A percentile compares a stretch with the other conserved stretches of the same genome.
phyloP scores from a whole-genome alignment of 2,797 vertebrate genomes.

The Nasua narica region DNA sequence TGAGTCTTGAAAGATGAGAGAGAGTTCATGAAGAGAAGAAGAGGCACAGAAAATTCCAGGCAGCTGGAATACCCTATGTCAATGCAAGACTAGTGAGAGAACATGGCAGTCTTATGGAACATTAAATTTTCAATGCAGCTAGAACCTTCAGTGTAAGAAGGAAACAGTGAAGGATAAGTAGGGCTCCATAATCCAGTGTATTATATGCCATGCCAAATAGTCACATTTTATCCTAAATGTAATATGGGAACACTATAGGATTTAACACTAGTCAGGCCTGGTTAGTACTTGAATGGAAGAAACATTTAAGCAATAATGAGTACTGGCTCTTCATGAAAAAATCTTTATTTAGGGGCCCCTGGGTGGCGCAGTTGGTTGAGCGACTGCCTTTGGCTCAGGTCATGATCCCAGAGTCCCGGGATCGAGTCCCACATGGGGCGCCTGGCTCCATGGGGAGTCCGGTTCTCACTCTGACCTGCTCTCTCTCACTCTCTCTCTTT shows the following conservation, averaged over 20 bases:
- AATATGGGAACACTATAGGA: not conserved
- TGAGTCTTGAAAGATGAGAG: not conserved
- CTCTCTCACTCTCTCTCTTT: no score
- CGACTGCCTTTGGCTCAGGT: no score
- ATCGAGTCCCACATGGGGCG: no score
- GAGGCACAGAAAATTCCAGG: not conserved
- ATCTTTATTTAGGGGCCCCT: conserved; percentile 1
- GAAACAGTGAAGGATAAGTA: not conserved
- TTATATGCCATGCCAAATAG: not conserved
- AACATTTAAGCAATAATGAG: not conserved
- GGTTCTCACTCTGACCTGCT: no score
- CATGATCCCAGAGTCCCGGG: no score
- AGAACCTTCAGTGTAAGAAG: not conserved
- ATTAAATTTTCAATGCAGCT: not conserved
- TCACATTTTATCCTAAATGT: not conserved
- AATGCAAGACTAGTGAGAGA: not conserved
- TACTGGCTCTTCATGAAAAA: not conserved
- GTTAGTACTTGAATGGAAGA: not conserved
- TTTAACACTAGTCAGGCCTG: not conserved
- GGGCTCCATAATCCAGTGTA: not conserved
- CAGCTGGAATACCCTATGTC: not conserved
- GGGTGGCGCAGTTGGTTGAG: no score
- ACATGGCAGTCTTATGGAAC: not conserved
- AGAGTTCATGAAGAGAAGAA: not conserved
- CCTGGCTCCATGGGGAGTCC: no score